phyloP scores from a whole-genome alignment of 2,797 vertebrate species.

The Diplodus sargus region DNA sequence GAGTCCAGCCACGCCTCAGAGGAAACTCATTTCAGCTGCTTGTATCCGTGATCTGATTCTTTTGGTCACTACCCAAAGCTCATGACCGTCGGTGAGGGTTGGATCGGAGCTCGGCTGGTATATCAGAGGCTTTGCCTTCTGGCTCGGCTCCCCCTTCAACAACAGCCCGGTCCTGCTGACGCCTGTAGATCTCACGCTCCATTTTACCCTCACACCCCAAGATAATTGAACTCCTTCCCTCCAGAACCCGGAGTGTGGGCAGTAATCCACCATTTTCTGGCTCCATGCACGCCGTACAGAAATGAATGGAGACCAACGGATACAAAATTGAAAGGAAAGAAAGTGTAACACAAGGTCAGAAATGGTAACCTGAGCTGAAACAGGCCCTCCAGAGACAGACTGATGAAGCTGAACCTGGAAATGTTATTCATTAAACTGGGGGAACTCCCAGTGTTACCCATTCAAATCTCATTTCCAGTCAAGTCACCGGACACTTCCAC shows the following conservation, averaged over 20 bases:
- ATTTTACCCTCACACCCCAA: neutral
- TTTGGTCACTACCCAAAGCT: neutral
- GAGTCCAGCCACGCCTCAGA: neutral
- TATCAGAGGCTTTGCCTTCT: neutral
- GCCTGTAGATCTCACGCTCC: neutral
- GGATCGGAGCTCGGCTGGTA: neutral
- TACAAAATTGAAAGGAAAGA: no score
- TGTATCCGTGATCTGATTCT: neutral
- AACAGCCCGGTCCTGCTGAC: neutral
- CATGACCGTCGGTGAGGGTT: neutral
- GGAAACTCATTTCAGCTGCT: neutral
- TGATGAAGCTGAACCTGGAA: neutral
- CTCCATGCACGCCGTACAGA: neutral
- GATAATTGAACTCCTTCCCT: neutral
- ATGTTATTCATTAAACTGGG: neutral
- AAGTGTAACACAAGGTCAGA: no score
- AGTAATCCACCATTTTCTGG: neutral
- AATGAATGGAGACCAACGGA: neutral
- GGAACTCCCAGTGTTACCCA: neutral
- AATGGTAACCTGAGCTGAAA: neutral
- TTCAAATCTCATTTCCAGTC: constrained; percentile 7
- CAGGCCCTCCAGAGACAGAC: neutral
- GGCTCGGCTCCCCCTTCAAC: neutral
- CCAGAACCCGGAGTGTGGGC: neutral
- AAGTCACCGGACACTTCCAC: constrained; percentile 14